phyloP scores from a whole-genome alignment of 2,888 invertebrate genomes.

The Dermolepida albohirtum region DNA sequence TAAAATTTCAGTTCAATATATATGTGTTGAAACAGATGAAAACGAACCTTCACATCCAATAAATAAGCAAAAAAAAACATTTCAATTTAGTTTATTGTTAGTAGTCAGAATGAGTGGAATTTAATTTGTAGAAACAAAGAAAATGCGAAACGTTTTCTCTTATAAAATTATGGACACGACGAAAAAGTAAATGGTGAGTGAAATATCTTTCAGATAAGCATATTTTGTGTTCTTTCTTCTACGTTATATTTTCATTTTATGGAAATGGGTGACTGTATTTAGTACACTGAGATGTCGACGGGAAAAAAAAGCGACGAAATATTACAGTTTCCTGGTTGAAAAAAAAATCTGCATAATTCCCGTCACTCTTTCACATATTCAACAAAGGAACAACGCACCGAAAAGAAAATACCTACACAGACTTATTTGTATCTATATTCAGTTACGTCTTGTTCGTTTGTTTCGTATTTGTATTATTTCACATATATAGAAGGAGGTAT shows the following conservation, averaged over 20 bases:
- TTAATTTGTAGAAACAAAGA: constrained; percentile 26
- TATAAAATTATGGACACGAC: constrained; percentile 30
- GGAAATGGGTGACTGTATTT: constrained; percentile 30
- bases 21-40: no score
- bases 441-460: no score
- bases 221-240: constrained; percentile 28
- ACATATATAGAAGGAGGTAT: no score
- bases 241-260: constrained; percentile 34
- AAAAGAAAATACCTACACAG: background rate
- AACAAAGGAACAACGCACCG: background rate
- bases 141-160: constrained; percentile 11
- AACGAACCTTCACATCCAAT: no score
- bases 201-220: constrained; percentile 36
- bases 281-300: constrained; percentile 13
- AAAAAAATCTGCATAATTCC: constrained; percentile 33
- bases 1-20: no score
- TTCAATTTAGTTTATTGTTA: constrained; percentile 6
- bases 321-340: constrained; percentile 18
- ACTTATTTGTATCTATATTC: constrained; percentile 2
- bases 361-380: background rate
- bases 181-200: constrained; percentile 36
- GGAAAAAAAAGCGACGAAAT: constrained; percentile 24
- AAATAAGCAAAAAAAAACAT: background rate
- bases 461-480: no score
- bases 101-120: constrained; percentile 20